These are phyloP conservation scores for Oceanodroma tethys DNA, from an alignment of 2,113 vertebrate species.

Conservation along the genomic window DNA sequence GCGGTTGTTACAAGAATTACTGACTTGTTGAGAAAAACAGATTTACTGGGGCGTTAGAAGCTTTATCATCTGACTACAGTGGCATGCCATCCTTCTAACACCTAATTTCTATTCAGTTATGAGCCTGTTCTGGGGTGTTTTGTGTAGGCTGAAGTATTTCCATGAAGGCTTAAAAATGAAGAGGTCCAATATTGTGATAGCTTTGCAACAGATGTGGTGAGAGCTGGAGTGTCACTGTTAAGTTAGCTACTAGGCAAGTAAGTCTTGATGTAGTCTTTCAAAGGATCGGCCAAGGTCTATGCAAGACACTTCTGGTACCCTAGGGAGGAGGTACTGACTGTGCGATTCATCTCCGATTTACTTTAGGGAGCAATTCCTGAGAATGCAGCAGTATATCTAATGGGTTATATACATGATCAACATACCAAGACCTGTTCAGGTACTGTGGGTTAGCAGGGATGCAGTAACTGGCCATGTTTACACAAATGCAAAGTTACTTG, in stretches of 20 bases:
- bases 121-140: neutral
- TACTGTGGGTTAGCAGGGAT: too few relatives aligned
- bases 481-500: neutral
- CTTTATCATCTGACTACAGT: neutral
- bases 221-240: neutral
- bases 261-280: neutral
- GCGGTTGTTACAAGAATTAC: fast-evolving
- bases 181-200: neutral
- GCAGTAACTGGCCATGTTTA: fast-evolving
- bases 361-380: neutral
- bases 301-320: neutral
- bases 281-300: neutral
- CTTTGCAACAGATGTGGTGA: fast-evolving
- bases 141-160: neutral
- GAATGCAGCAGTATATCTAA: too few relatives aligned
- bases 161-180: neutral
- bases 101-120: neutral
- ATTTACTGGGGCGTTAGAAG: neutral
- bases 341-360: fast-evolving
- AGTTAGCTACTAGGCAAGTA: neutral
- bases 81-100: neutral
- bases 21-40: neutral
- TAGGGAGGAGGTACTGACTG: neutral
- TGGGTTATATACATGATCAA: fast-evolving
- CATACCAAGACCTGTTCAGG: fast-evolving